Evolutionary conservation across 2,888 invertebrate species (phyloP).

Genomic region (Hydrotaea cyrtoneurina): DNA sequence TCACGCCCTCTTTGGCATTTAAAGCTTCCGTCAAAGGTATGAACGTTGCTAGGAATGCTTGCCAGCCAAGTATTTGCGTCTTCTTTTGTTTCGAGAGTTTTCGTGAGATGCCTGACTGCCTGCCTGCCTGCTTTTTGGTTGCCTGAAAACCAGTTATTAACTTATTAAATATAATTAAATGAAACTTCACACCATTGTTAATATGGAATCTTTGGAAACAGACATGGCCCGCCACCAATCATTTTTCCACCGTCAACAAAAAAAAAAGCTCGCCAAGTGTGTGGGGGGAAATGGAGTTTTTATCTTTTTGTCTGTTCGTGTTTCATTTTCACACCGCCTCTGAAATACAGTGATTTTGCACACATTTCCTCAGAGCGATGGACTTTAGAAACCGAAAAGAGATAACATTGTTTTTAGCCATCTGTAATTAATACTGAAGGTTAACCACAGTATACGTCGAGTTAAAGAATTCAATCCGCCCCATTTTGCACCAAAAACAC

Average conservation of each 20-base stretch:
- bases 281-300: neutral
- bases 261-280: neutral
- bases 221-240: neutral
- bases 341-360: neutral
- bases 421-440: constrained; percentile 16
- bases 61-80: neutral
- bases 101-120: neutral
- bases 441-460: neutral
- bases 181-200: constrained; percentile 65
- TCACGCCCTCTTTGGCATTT: constrained; percentile 50
- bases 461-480: neutral
- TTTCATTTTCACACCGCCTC: constrained; percentile 10
- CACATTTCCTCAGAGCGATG: neutral
- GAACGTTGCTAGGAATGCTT: too few relatives aligned
- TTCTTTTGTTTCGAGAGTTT: constrained; percentile 27
- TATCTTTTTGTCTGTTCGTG: too few relatives aligned
- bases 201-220: constrained; percentile 28
- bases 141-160: constrained; percentile 44
- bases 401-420: neutral
- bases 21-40: constrained; percentile 36
- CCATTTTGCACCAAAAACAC: too few relatives aligned
- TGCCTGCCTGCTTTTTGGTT: neutral
- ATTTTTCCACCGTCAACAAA: neutral
- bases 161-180: constrained; percentile 63
- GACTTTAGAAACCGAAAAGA: neutral